phyloP scores from a whole-genome alignment of 2,113 vertebrate species.

The Arvicanthis niloticus region DNA sequence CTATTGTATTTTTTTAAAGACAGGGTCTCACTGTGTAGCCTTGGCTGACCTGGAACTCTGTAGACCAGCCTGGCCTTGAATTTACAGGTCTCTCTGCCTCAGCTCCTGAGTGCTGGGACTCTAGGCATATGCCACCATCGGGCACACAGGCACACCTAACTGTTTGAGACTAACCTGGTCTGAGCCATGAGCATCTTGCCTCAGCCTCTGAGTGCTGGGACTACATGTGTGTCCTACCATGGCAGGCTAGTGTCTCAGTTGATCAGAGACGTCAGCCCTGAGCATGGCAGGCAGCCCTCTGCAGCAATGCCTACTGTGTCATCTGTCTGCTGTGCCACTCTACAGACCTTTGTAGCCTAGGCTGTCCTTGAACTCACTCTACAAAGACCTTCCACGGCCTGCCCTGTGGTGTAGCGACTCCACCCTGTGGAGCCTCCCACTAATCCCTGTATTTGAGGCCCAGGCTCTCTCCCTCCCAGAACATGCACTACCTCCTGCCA shows the following conservation, averaged over 20 bases:
- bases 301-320: not conserved
- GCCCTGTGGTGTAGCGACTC: not conserved
- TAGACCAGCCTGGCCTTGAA: not conserved
- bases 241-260: not conserved
- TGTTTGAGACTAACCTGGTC: not conserved
- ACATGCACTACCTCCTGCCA: accelerated
- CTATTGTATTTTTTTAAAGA: not conserved
- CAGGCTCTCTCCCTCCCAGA: not conserved
- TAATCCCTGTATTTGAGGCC: not conserved
- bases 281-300: not conserved
- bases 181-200: not conserved
- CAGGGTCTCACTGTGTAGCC: not conserved
- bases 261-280: not conserved
- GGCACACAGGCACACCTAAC: not conserved
- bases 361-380: no score
- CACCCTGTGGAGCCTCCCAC: not conserved
- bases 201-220: not conserved
- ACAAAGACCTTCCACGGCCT: not conserved
- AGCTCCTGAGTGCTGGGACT: not conserved
- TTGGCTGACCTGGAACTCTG: not conserved
- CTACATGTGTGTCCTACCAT: no score
- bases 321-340: not conserved
- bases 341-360: no score
- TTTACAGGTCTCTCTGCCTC: not conserved
- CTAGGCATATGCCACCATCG: not conserved